Evolutionary conservation across 2,888 invertebrate species (phyloP).

Genomic region (Crepidodera aurea): DNA sequence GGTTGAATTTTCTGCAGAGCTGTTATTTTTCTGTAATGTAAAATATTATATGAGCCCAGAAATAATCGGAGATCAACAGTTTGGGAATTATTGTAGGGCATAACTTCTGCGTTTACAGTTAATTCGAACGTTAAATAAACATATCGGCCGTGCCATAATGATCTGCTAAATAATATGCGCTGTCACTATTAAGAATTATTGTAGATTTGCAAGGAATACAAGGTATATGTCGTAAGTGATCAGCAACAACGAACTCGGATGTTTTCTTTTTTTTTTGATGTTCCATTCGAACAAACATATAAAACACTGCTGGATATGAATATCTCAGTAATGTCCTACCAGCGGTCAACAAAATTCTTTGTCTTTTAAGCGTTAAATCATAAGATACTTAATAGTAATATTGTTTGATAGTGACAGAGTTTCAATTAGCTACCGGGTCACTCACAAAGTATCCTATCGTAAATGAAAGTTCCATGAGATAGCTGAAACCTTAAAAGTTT

Average conservation of each 20-base stretch:
- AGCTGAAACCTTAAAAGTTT: no score
- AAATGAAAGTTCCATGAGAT: no score
- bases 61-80: no score
- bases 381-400: no score
- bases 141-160: constrained; percentile 9
- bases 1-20: no score
- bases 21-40: no score
- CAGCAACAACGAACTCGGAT: constrained; percentile 35
- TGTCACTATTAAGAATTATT: constrained; percentile 25
- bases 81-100: no score
- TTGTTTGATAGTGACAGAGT: no score
- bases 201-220: constrained; percentile 24
- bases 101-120: background rate
- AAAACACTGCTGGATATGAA: constrained; percentile 37
- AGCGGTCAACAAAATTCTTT: constrained; percentile 14
- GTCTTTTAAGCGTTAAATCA: no score
- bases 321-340: constrained; percentile 37
- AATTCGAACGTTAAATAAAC: background rate
- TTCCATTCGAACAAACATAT: constrained; percentile 40
- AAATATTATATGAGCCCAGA: no score
- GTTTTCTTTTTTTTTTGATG: constrained; percentile 34
- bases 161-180: constrained; percentile 11
- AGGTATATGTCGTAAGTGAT: constrained; percentile 30
- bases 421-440: no score
- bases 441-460: no score